Percentiles rank a stretch among this genome's conserved stretches.
Conservation (phyloP, 2,797 vertebrate genomes). For the Neopelma chrysocephalum region DNA sequence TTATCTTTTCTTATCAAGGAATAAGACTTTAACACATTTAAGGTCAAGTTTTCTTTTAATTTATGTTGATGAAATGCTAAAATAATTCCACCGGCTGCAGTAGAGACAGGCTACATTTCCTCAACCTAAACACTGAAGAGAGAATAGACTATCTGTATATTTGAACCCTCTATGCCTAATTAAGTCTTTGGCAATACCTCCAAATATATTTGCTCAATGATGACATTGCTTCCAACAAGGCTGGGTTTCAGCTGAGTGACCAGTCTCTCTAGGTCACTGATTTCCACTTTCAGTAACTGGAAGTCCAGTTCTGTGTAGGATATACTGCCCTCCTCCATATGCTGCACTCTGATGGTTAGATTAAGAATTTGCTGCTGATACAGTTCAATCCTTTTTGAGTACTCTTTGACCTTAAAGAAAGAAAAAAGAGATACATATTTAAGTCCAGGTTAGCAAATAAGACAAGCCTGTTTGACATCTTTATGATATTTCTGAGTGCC, state of each 20-base stretch:
- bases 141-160: not conserved
- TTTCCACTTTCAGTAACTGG: slow-evolving; percentile 82
- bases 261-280: slow-evolving; percentile 80
- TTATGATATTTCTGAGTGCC: not conserved
- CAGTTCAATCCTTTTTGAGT: slow-evolving; percentile 71
- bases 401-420: slow-evolving; percentile 76
- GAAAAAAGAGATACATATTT: not conserved
- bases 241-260: slow-evolving; percentile 77
- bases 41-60: slow-evolving; percentile 21
- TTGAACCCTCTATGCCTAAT: not conserved
- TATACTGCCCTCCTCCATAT: slow-evolving; percentile 74
- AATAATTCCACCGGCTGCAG: not conserved
- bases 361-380: slow-evolving; percentile 80
- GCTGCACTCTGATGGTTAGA: slow-evolving; percentile 74
- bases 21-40: not conserved
- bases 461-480: not conserved
- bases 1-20: not conserved
- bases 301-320: slow-evolving; percentile 87
- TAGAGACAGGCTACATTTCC: not conserved
- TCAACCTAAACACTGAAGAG: not conserved
- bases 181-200: slow-evolving; percentile 77
- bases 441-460: not conserved
- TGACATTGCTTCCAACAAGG: slow-evolving; percentile 66
- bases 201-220: slow-evolving; percentile 78
- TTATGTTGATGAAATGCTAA: slow-evolving; percentile 21